Conservation (phyloP, 2,113 vertebrate genomes). For the Clupea harengus region DNA sequence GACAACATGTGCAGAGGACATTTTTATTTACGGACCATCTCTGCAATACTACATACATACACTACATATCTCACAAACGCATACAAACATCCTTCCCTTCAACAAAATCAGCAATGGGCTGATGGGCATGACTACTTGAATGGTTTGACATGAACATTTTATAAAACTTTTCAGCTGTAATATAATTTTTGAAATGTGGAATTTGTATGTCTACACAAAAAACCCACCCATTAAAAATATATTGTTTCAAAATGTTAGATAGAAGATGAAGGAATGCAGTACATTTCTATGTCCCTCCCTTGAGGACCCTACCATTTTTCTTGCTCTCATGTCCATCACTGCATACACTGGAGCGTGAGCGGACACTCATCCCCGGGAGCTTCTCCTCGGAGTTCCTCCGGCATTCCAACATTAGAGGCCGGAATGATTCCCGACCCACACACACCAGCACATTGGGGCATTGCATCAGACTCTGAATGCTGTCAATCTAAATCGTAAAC, state of each 20-base stretch:
- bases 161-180: too few relatives aligned
- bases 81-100: too few relatives aligned
- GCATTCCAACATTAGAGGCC: slow-evolving; percentile 68
- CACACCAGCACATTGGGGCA: slow-evolving; percentile 81
- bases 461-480: slow-evolving; percentile 77
- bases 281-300: not conserved
- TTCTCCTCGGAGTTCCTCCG: slow-evolving; percentile 69
- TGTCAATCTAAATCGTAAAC: slow-evolving; percentile 78
- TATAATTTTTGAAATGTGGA: too few relatives aligned
- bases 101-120: too few relatives aligned
- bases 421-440: slow-evolving; percentile 82
- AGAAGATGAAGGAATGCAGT: not conserved
- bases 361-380: slow-evolving; percentile 67
- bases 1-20: too few relatives aligned
- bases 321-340: slow-evolving; percentile 67
- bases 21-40: too few relatives aligned
- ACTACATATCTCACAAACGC: too few relatives aligned
- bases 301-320: slow-evolving; percentile 51
- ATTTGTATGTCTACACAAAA: too few relatives aligned
- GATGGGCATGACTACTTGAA: too few relatives aligned
- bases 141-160: too few relatives aligned
- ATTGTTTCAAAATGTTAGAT: not conserved
- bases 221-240: too few relatives aligned
- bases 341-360: slow-evolving; percentile 53
- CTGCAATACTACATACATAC: too few relatives aligned